These are phyloP conservation scores for Macrosiphum euphorbiae DNA, from an alignment of 2,888 invertebrate species.

Conservation along the genomic window DNA sequence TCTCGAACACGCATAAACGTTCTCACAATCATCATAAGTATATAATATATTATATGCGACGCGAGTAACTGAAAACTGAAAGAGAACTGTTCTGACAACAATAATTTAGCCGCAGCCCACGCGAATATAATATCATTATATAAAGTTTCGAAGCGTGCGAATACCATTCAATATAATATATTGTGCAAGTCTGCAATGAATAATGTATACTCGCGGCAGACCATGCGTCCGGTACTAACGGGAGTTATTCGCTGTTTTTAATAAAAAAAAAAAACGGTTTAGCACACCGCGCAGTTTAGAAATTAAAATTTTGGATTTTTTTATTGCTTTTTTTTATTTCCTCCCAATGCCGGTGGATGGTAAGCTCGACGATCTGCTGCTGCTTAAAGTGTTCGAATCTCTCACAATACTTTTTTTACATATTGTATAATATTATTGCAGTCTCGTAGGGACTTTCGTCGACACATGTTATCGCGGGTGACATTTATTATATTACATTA, in stretches of 20 bases:
- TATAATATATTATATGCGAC: too few species aligned
- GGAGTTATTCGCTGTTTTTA: background rate
- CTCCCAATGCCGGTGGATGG: background rate
- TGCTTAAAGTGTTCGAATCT: background rate
- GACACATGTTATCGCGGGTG: background rate
- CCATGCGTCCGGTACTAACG: background rate
- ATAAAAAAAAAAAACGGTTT: background rate
- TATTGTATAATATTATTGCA: background rate
- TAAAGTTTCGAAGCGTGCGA: background rate
- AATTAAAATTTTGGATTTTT: background rate
- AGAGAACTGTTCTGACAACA: background rate
- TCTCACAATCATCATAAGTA: too few species aligned
- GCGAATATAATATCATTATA: background rate
- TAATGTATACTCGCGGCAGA: slow-evolving; percentile 4
- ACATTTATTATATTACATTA: background rate
- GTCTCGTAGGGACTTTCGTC: background rate
- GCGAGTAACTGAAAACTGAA: too few species aligned
- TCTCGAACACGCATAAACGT: too few species aligned
- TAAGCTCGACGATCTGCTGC: too few species aligned
- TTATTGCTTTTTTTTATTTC: background rate
- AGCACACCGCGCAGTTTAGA: background rate
- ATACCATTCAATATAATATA: background rate
- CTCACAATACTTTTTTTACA: background rate
- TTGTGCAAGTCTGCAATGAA: slow-evolving; percentile 13
- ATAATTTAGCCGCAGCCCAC: background rate